Evolutionary conservation across 2,888 invertebrate genomes (phyloP), one percentile per base, ranked within the genome.

Genomic region (Noctua janthina): DNA sequence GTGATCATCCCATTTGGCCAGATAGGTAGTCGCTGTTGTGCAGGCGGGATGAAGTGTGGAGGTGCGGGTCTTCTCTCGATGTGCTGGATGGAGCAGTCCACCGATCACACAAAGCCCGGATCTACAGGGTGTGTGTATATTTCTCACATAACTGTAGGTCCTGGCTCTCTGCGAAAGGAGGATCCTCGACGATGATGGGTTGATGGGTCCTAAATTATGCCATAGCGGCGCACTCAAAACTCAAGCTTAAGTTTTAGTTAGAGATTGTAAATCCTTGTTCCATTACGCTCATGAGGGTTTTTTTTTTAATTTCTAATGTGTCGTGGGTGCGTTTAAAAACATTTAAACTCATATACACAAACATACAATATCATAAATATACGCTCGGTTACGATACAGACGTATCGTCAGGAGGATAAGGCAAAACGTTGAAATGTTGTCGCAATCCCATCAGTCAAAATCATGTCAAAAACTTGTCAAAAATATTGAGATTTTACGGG

Each of bases 81-180:
- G 66, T 66, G 66, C 66, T 66, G 66, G 6, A 35, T 39, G 66
- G 7, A 35, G 64, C 64, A 35, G 35, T 39, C 66, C 66, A 35
- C 35, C 66, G 20, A 66, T 39, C 66, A 66, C 66, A 66, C 0
- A 66, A 66, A 66, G 35, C 66, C 66, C 66, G 66, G 66, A 66
- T 66, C 66, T 66, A 66, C 66, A 66, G 66, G 66, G 66, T 66
- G 39, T 66, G 20, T 39, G 10, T 20, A 11, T 39, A 11, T 10
- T 10, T 66, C 39, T 35, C 35, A 66, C 39, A 66, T 35, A 20
- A 66, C 66, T 66, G 66, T 66, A 39, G 35, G 39, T 39, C 66
- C 39, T 66, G 66, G 66, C 66, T 1, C 39, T 66, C 4, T 66
- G 66, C 4, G 66, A 66, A 66, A 20, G 66, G 35, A 0, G 66